phyloP scores from a whole-genome alignment of 1,140 invertebrate species.

The Hycleus cichorii region DNA sequence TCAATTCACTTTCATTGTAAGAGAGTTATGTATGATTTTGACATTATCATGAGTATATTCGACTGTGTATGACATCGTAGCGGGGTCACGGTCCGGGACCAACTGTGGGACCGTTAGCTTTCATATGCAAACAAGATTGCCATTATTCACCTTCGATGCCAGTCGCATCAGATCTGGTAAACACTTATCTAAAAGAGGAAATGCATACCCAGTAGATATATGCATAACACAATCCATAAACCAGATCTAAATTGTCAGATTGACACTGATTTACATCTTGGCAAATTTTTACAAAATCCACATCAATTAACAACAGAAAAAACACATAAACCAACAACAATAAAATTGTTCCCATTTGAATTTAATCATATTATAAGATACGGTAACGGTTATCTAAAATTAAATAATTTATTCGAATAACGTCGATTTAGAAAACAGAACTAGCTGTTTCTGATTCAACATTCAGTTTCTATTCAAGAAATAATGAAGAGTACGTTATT shows the following conservation, averaged over 20 bases:
- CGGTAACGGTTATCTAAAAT: too few relatives aligned
- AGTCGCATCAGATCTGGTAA: constrained; percentile 20
- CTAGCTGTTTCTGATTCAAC: too few relatives aligned
- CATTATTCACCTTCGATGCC: constrained; percentile 36
- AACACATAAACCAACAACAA: too few relatives aligned
- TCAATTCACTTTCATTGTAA: constrained; percentile 18
- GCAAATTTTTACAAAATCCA: background rate
- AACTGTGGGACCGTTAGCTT: constrained; percentile 25
- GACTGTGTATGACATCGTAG: constrained; percentile 22
- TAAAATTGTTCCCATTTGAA: too few relatives aligned
- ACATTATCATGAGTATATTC: constrained; percentile 19
- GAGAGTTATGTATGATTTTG: constrained; percentile 11
- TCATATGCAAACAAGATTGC: constrained; percentile 37
- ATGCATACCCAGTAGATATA: constrained; percentile 8
- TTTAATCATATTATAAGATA: too few relatives aligned
- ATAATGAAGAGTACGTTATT: too few relatives aligned
- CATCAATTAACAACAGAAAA: too few relatives aligned
- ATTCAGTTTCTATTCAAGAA: too few relatives aligned
- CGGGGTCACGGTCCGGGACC: constrained; percentile 16
- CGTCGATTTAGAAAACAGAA: too few relatives aligned
- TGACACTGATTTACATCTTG: constrained; percentile 4
- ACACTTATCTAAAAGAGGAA: constrained; percentile 24
- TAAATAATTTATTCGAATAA: too few relatives aligned
- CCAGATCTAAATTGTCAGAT: too few relatives aligned
- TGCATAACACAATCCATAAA: constrained; percentile 2